phyloP scores from a whole-genome alignment of 2,888 invertebrate genomes.

The Eudasyphora cyanicolor region DNA sequence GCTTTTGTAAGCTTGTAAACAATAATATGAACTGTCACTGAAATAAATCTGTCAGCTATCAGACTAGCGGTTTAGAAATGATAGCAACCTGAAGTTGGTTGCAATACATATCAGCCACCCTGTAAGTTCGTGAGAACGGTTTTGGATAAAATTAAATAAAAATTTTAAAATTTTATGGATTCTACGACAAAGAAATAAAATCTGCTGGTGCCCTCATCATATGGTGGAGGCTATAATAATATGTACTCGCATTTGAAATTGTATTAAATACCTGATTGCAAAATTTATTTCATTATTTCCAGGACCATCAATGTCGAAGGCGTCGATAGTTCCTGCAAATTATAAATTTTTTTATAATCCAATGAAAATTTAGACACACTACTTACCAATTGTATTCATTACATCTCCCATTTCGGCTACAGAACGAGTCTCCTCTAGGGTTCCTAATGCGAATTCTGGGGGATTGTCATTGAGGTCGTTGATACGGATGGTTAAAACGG shows the following conservation, averaged over 20 bases:
- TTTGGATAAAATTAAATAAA: no score
- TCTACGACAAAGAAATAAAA: no score
- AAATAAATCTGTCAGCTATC: no score
- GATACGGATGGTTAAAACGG: constrained; percentile 82
- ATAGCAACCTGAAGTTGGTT: no score
- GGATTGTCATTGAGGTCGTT: constrained; percentile 84
- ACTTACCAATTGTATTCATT: constrained; percentile 81
- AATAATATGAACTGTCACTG: no score
- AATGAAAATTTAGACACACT: neutral
- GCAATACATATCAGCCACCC: no score
- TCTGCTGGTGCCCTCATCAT: no score
- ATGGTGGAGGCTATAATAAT: no score
- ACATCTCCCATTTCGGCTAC: constrained; percentile 82
- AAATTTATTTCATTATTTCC: constrained; percentile 83
- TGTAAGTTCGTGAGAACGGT: no score
- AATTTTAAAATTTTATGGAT: no score
- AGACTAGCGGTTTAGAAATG: no score
- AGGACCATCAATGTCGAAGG: constrained; percentile 84
- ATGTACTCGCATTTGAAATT: neutral
- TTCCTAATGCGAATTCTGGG: constrained; percentile 82
- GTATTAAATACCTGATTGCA: constrained; percentile 81
- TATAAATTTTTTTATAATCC: neutral
- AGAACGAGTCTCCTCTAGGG: constrained; percentile 78
- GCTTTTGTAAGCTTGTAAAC: no score
- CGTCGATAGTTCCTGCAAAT: constrained; percentile 80